phyloP scores from a whole-genome alignment of 2,888 invertebrate genomes.

The Cantharis flavilabris region DNA sequence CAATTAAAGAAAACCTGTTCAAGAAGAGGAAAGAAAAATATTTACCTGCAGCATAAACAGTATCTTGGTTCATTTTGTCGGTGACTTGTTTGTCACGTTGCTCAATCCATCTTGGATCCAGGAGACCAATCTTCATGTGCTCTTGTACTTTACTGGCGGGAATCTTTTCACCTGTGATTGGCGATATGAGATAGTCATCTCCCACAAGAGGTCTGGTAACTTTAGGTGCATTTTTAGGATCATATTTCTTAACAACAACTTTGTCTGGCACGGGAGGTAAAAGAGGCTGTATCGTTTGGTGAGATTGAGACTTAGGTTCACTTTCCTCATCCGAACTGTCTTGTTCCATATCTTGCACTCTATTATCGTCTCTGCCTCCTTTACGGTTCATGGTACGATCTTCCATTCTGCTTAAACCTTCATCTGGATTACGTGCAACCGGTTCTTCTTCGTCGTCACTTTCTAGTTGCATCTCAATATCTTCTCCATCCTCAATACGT shows the following conservation, averaged over 20 bases:
- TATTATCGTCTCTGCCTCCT: constrained; percentile 58
- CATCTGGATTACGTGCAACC: constrained; percentile 44
- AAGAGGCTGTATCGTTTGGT: constrained; percentile 62
- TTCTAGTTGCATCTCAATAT: constrained; percentile 89
- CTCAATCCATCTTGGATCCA: constrained; percentile 98
- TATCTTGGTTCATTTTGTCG: constrained; percentile 91
- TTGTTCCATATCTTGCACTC: constrained; percentile 92
- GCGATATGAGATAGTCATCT: constrained; percentile 94
- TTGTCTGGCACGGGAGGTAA: constrained; percentile 88
- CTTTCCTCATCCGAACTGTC: constrained; percentile 78
- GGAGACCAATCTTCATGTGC: constrained; percentile 94
- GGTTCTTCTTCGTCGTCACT: constrained; percentile 70
- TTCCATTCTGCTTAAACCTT: constrained; percentile 70
- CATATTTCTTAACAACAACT: constrained; percentile 95
- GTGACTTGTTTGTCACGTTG: constrained; percentile 93
- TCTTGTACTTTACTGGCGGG: constrained; percentile 97
- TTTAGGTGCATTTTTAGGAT: constrained; percentile 81
- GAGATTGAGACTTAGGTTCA: constrained; percentile 43
- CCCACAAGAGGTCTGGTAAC: constrained; percentile 67
- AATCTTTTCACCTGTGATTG: constrained; percentile 97
- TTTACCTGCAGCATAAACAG: constrained; percentile 72
- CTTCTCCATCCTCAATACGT: constrained; percentile 77
- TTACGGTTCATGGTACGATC: constrained; percentile 61
- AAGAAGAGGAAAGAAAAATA: too few species aligned
- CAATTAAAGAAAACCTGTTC: constrained; percentile 33